These are phyloP conservation scores for Drosophila prolongata DNA, from an alignment of 2,888 invertebrate species.

Conservation along the genomic window DNA sequence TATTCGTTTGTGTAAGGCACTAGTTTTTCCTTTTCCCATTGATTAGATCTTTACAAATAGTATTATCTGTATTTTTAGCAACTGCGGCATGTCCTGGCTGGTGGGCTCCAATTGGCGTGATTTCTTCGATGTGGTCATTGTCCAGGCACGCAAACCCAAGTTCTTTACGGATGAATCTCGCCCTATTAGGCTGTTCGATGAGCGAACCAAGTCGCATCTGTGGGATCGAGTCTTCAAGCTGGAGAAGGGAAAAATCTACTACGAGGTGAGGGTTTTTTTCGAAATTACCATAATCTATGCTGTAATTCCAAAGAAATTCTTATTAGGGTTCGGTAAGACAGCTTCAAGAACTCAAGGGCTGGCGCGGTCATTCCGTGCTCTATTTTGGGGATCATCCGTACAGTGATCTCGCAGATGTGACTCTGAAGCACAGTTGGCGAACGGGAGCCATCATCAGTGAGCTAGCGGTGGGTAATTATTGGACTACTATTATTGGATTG, in stretches of 20 bases:
- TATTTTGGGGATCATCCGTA: conserved; percentile 99
- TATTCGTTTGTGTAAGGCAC: conserved; percentile 95
- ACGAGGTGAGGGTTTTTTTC: conserved; percentile 88
- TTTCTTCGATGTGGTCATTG: conserved; percentile 96
- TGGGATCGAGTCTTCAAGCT: conserved; percentile 96
- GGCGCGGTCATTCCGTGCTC: conserved; percentile 95
- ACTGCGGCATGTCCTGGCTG: conserved; percentile 95
- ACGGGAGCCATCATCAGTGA: conserved; percentile 99
- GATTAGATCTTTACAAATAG: not conserved
- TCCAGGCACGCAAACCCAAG: conserved; percentile 97
- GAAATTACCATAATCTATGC: rapidly evolving
- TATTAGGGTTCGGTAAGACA: conserved; percentile 95
- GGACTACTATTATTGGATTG: rapidly evolving
- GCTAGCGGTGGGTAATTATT: conserved; percentile 88
- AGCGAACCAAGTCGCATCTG: conserved; percentile 91
- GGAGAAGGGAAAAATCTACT: conserved; percentile 95
- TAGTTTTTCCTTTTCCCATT: not conserved
- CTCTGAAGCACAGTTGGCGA: conserved; percentile 97
- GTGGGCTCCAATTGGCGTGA: conserved; percentile 95
- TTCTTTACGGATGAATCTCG: conserved; percentile 97
- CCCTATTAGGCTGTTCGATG: conserved; percentile 95
- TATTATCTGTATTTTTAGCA: conserved; percentile 85
- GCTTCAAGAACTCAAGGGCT: conserved; percentile 95
- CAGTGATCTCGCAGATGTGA: conserved; percentile 97
- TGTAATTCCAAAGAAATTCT: too few relatives aligned